Evolutionary conservation across 2,113 vertebrate genomes (phyloP).

Genomic region (Corythoichthys haematopterus): DNA sequence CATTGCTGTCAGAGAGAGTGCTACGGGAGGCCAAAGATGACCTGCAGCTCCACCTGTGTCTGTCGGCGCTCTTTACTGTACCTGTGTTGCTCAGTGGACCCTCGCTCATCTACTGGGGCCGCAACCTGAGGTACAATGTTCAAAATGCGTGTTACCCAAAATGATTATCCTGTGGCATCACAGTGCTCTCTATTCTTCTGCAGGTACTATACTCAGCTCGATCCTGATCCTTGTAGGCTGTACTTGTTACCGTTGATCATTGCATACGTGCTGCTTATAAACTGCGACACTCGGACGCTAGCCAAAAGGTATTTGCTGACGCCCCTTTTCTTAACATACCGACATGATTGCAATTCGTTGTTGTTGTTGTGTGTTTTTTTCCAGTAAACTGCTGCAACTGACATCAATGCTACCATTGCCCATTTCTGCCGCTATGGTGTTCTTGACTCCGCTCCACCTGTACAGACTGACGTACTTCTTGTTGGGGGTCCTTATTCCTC

Average conservation of each 20-base stretch:
- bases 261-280: constrained; percentile 80
- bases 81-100: constrained; percentile 80
- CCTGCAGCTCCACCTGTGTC: constrained; percentile 80
- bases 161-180: background rate
- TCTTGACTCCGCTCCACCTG: constrained; percentile 83
- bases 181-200: constrained; percentile 3
- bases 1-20: constrained; percentile 52
- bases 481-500: constrained; percentile 74
- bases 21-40: constrained; percentile 73
- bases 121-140: constrained; percentile 82
- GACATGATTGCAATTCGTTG: background rate
- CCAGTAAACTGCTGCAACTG: constrained; percentile 82
- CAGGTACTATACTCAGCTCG: constrained; percentile 81
- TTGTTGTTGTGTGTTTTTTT: constrained; percentile 15
- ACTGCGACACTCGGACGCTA: constrained; percentile 74
- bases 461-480: constrained; percentile 85
- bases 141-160: background rate
- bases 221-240: constrained; percentile 86
- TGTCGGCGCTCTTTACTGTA: constrained; percentile 77
- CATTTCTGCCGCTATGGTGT: constrained; percentile 78
- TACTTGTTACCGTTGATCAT: constrained; percentile 75
- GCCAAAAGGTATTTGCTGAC: constrained; percentile 73
- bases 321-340: background rate
- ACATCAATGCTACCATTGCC: constrained; percentile 76
- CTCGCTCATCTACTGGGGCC: constrained; percentile 87